Base-by-base conservation (phyloP, 2,888 invertebrate species). In the Campaea margaritaria region DNA sequence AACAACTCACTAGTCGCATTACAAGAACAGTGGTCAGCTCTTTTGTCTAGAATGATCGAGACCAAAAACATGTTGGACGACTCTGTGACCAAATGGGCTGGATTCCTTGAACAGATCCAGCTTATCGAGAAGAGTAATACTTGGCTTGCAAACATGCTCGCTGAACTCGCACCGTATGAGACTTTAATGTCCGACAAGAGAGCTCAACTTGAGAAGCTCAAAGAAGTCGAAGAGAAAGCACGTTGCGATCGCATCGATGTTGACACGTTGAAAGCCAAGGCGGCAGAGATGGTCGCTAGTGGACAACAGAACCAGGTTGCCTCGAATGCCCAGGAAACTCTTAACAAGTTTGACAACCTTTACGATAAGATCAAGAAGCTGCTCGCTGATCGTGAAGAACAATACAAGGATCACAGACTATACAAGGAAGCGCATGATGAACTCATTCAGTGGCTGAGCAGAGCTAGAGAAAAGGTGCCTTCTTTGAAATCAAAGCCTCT, bases 391-490 rank as follows among this genome's bases (percentile, higher is more conserved):
- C 94, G 97, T 14, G 97, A 97, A 82, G 96, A 96, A 75, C 97
- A 98, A 78, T 97, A 96, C 77, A 95, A 96, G 78, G 97, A 98
- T 81, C 98, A 98, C 78, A 94, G 96, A 64, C 85, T 96, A 0
- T 99, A 98, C 82, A 98, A 98, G 81, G 98, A 98, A 86, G 97
- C 98, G 5, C 96, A 97, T 68, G 98, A 98, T 77, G 97, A 97
- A 77, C 93, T 98, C 13, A 96, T 96, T 48, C 95, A 96, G 53
- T 99, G 98, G 98, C 93, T 99, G 65, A 95, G 95, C 53, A 93
- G 97, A 69, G 96, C 97, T 0, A 94, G 97, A 65, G 98, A 98
- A 86, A 97, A 97, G 81, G 95, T 98, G 65, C 98, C 98, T 3
- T 96, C 97, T 4, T 91, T 97, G 62, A 97, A 96, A 80, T 97